A percentile compares a stretch with the other conserved stretches of the same genome.
These are phyloP conservation scores for Florisuga fusca DNA, from an alignment of 2,797 vertebrate species.

Conservation along the genomic window DNA sequence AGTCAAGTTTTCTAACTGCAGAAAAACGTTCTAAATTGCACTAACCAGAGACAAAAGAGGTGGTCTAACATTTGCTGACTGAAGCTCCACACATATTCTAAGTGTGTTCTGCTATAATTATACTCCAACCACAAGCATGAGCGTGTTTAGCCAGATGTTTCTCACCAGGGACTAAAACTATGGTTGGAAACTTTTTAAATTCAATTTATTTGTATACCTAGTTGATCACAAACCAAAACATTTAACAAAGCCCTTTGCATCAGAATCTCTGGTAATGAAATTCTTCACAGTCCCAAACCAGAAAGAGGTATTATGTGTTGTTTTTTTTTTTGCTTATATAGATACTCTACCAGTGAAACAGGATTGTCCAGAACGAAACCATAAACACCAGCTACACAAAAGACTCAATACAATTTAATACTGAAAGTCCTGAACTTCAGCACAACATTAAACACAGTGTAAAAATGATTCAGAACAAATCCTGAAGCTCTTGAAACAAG, in stretches of 20 bases:
- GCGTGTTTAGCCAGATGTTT: conserved; percentile 57
- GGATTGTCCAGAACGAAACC: neutral
- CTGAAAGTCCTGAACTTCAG: neutral
- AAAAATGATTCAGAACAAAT: neutral
- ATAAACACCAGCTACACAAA: neutral
- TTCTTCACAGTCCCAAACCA: conserved; percentile 35
- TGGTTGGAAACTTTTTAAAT: conserved; percentile 34
- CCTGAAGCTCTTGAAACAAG: neutral
- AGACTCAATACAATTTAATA: conserved; percentile 1
- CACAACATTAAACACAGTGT: neutral
- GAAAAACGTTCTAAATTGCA: conserved; percentile 45
- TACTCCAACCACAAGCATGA: conserved; percentile 40
- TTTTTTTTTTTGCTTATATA: neutral
- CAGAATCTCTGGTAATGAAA: conserved; percentile 21
- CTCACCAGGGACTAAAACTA: neutral
- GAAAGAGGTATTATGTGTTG: neutral
- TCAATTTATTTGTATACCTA: conserved; percentile 57
- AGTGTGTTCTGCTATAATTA: conserved; percentile 59
- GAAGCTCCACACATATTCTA: conserved; percentile 42
- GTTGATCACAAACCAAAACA: conserved; percentile 67
- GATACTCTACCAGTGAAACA: neutral
- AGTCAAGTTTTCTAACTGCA: conserved; percentile 23
- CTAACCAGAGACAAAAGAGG: conserved; percentile 44
- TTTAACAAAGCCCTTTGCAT: neutral
- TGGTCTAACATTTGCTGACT: conserved; percentile 16